Evolutionary conservation across 2,797 vertebrate species (phyloP).

Genomic region (Sciurus carolinensis): DNA sequence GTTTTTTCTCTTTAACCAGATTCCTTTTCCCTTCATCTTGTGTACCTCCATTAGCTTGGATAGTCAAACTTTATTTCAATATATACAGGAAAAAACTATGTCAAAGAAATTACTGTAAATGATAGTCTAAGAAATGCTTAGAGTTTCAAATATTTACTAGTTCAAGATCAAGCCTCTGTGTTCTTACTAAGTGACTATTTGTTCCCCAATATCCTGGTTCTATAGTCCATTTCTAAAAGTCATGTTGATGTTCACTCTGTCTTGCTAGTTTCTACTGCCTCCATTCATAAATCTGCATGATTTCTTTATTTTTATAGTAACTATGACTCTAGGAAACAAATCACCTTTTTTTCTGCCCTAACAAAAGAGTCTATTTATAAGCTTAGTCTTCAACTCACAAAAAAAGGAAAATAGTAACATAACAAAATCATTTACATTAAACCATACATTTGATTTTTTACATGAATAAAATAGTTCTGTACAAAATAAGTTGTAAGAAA

Average conservation of each 20-base stretch:
- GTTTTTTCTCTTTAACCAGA: background rate
- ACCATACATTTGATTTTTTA: background rate
- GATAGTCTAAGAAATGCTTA: background rate
- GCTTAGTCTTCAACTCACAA: background rate
- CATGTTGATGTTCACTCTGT: background rate
- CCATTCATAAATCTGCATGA: background rate
- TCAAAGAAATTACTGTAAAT: background rate
- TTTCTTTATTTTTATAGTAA: constrained; percentile 17
- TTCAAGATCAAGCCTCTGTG: background rate
- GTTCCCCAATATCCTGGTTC: background rate
- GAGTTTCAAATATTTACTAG: background rate
- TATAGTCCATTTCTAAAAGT: background rate
- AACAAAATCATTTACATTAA: background rate
- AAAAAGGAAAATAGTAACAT: background rate
- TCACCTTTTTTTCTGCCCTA: background rate
- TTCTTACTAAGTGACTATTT: background rate
- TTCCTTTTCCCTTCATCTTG: background rate
- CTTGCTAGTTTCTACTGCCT: background rate
- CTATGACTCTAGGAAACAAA: background rate
- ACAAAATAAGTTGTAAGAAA: background rate
- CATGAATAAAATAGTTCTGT: constrained; percentile 8
- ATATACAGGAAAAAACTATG: background rate
- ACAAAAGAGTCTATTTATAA: background rate
- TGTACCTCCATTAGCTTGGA: background rate
- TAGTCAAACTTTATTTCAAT: background rate